Base-by-base conservation (phyloP, 2,797 vertebrate species). In the Microcaecilia unicolor region DNA sequence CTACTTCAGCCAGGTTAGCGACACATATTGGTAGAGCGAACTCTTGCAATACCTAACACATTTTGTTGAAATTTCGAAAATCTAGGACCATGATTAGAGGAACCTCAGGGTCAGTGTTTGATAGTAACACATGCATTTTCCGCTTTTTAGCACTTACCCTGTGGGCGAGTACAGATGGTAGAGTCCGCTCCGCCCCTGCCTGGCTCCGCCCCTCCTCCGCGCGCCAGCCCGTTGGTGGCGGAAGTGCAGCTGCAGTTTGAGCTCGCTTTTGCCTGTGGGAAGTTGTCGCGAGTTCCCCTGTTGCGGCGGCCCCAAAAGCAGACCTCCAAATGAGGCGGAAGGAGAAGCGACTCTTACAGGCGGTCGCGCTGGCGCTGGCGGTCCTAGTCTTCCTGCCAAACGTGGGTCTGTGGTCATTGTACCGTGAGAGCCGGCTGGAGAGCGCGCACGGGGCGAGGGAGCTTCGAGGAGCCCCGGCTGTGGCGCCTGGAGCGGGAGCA, bases 371-470 rank as follows among this genome's bases (percentile, higher is more conserved):
- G 80, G 81, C 81, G 48, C 47, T 93, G 28, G 81, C 70, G 62
- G 91, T 85, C 61, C 81, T 96, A 10, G 81, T 96, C 5, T 87
- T 96, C 54, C 62, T 95, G 10, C 92, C 91, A 7, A 93, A 92
- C 78, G 89, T 93, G 60, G 92, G 93, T 44, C 78, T 93, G 30
- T 94, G 93, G 92, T 89, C 91, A 22, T 53, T 94, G 34, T 92
- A 92, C 80, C 63, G 85, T 41, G 92, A 95, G 70, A 76, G 87
- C 46, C 81, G 89, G 27, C 76, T 86, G 52, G 87, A 88, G 66
- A 80, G 68, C 76, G 65, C 75, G 29, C n/a, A n/a, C n/a, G n/a
- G n/a, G 67, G 78, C 4, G 81, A 76, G 43, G 27, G 64, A 3
- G 48, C 22, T 49, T 7, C 3, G 44, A 60, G 45, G 67, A 34